Conservation (phyloP, 2,888 invertebrate species). For the Phyllotreta striolata region DNA sequence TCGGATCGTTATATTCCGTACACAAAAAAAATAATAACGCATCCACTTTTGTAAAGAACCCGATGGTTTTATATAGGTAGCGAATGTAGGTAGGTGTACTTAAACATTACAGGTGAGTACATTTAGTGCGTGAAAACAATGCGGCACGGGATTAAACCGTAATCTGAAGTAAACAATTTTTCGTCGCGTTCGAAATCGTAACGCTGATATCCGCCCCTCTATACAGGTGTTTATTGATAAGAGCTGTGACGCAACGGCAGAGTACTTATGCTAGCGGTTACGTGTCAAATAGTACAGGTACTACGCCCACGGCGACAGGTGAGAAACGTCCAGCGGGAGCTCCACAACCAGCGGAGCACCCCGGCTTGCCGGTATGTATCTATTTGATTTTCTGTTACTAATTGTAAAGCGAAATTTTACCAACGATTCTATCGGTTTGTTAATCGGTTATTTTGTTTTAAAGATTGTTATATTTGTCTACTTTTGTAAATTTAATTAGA, state of each 20-base stretch:
- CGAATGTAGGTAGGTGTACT: too few relatives aligned
- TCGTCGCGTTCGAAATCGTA: constrained; percentile 24
- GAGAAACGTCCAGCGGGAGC: constrained; percentile 32
- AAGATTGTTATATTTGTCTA: too few relatives aligned
- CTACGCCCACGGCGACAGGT: constrained; percentile 52
- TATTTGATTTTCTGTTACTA: not conserved
- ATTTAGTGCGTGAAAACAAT: constrained; percentile 23
- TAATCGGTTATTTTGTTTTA: too few relatives aligned
- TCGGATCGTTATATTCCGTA: not conserved
- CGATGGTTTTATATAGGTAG: too few relatives aligned
- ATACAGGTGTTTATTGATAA: constrained; percentile 56
- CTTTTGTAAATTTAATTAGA: too few relatives aligned
- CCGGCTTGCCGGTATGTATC: not conserved
- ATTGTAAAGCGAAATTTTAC: not conserved
- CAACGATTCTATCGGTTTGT: too few relatives aligned
- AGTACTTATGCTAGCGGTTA: constrained; percentile 55
- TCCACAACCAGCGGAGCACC: not conserved
- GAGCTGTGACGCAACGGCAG: constrained; percentile 51
- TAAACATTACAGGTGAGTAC: not conserved
- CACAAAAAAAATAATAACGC: not conserved
- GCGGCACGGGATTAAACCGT: constrained; percentile 13
- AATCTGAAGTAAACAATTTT: constrained; percentile 30
- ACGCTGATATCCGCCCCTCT: constrained; percentile 45
- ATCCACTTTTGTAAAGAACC: too few relatives aligned
- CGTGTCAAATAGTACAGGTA: constrained; percentile 57